These are phyloP conservation scores for Luidia sarsii DNA, from an alignment of 53 echinoderm and acorn worm species.

Conservation along the genomic window DNA sequence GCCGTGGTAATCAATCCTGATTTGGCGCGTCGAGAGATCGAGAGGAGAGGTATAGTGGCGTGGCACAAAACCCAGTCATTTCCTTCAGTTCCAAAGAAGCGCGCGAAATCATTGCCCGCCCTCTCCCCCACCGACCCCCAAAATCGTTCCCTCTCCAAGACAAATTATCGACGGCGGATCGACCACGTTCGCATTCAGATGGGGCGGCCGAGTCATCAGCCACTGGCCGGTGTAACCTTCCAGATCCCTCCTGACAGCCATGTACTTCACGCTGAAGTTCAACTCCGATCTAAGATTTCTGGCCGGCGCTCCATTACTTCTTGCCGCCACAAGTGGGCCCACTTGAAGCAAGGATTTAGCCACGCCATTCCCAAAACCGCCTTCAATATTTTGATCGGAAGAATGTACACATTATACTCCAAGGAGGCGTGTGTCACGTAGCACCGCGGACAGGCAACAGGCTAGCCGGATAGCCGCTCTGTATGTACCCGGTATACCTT, in stretches of 20 bases:
- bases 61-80: no score
- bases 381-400: conserved; percentile 54
- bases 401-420: conserved; percentile 35
- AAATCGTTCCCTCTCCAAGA: not conserved
- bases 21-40: not conserved
- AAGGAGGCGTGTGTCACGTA: not conserved
- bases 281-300: conserved; percentile 47
- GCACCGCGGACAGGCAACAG: conserved; percentile 15
- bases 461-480: not conserved
- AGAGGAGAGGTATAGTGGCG: no score
- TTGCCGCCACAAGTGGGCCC: conserved; percentile 41
- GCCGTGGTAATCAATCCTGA: conserved; percentile 11
- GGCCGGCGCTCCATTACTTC: conserved; percentile 52
- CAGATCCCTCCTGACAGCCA: not conserved
- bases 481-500: conserved; percentile 1
- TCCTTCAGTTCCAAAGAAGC: conserved; percentile 33
- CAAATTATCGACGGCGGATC: conserved; percentile 24
- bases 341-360: conserved; percentile 47
- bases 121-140: not conserved
- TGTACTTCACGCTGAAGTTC: conserved; percentile 36
- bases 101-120: conserved; percentile 22
- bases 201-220: not conserved
- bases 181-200: not conserved
- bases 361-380: conserved; percentile 9
- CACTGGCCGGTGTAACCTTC: conserved; percentile 7